Evolutionary conservation across 2,797 vertebrate genomes (phyloP).

Genomic region (Muraenolepis orangiensis): DNA sequence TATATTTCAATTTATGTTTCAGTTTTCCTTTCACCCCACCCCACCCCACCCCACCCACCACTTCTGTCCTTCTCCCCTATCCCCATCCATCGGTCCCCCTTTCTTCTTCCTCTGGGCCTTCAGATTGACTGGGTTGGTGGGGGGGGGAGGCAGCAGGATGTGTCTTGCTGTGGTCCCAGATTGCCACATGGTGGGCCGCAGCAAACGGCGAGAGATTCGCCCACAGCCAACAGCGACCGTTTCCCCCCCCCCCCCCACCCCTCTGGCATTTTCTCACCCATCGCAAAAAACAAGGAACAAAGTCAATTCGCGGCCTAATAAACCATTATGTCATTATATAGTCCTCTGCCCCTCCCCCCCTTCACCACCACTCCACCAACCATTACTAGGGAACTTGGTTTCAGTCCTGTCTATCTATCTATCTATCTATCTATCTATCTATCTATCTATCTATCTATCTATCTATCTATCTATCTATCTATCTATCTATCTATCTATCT

Average conservation of each 20-base stretch:
- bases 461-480: too few species aligned
- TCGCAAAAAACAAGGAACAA: slow-evolving; percentile 35
- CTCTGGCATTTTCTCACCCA: slow-evolving; percentile 71
- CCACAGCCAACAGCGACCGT: slow-evolving; percentile 33
- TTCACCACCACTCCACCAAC: too few species aligned
- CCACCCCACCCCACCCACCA: too few species aligned
- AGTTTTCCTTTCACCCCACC: not conserved
- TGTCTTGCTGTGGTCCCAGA: slow-evolving; percentile 57
- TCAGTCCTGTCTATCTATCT: too few species aligned
- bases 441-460: too few species aligned
- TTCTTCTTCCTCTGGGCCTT: not conserved
- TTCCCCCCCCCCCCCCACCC: slow-evolving; percentile 41
- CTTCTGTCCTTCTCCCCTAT: not conserved
- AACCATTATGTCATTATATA: not conserved
- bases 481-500: too few species aligned
- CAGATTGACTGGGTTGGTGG: slow-evolving; percentile 42
- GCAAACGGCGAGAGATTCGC: slow-evolving; percentile 47
- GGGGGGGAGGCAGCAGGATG: slow-evolving; percentile 64
- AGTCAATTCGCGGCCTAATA: slow-evolving; percentile 15
- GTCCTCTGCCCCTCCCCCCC: too few species aligned
- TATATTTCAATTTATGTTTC: slow-evolving; percentile 53
- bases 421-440: too few species aligned
- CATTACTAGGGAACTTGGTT: too few species aligned
- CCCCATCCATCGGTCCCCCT: not conserved
- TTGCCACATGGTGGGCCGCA: slow-evolving; percentile 53